A percentile compares a stretch with the other conserved stretches of the same genome.
Conservation (phyloP, 2,113 vertebrate genomes). For the Notothenia rossii region DNA sequence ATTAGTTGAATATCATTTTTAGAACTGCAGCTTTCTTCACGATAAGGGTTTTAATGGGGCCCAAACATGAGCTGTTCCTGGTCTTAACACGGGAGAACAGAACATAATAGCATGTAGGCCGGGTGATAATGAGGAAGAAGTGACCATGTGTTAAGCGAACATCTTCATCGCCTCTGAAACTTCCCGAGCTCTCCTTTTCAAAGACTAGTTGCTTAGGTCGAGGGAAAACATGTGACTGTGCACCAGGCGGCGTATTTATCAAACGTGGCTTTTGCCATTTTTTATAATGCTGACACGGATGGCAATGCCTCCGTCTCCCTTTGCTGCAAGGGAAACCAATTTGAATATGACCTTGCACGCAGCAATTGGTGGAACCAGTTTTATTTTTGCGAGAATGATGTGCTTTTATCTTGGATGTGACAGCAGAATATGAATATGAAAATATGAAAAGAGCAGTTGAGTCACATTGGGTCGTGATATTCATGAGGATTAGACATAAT, state of each 20-base stretch:
- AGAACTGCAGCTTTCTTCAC: not conserved
- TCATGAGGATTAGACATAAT: conserved; percentile 71
- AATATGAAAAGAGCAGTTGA: conserved; percentile 54
- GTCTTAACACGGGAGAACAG: conserved; percentile 17
- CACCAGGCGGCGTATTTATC: conserved; percentile 63
- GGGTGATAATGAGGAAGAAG: conserved; percentile 45
- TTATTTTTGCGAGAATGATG: conserved; percentile 72
- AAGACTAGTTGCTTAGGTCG: conserved; percentile 20
- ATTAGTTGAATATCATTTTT: conserved; percentile 33
- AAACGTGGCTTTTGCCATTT: conserved; percentile 59
- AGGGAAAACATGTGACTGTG: conserved; percentile 10
- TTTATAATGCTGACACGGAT: conserved; percentile 60
- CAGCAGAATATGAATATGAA: conserved; percentile 73
- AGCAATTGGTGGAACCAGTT: conserved; percentile 64
- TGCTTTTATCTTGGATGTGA: conserved; percentile 75
- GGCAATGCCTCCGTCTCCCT: conserved; percentile 55
- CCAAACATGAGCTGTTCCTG: conserved; percentile 19
- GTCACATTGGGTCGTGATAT: conserved; percentile 65
- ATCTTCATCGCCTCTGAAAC: conserved; percentile 25
- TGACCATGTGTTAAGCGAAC: not conserved
- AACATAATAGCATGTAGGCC: conserved; percentile 8
- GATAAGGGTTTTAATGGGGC: conserved; percentile 45
- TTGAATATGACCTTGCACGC: conserved; percentile 82
- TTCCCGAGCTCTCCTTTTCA: conserved; percentile 18
- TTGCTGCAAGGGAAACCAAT: conserved; percentile 66